phyloP scores from a whole-genome alignment of 2,797 vertebrate species.

The Antennarius maculatus region DNA sequence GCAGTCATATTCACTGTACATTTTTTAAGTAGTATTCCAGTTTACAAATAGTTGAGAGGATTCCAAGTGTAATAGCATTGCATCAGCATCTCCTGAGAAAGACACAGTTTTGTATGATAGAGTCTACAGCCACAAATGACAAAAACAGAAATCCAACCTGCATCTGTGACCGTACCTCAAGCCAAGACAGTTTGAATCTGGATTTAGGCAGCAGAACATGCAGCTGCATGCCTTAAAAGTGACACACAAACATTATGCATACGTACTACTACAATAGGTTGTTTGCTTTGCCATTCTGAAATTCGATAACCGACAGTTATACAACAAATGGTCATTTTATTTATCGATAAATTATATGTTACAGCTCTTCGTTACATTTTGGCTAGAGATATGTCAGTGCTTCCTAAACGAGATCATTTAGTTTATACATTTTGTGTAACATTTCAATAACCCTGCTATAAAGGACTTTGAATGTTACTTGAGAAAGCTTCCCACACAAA shows the following conservation, averaged over 20 bases:
- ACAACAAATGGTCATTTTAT: too few species aligned
- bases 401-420: too few species aligned
- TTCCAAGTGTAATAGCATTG: conserved; percentile 33
- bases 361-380: too few species aligned
- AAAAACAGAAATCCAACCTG: conserved; percentile 33
- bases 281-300: too few species aligned
- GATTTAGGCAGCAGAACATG: not conserved
- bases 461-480: too few species aligned
- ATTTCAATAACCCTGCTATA: too few species aligned
- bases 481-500: not conserved
- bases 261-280: too few species aligned
- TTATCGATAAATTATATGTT: too few species aligned
- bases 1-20: conserved; percentile 1
- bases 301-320: too few species aligned
- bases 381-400: too few species aligned
- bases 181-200: not conserved
- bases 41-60: conserved; percentile 38
- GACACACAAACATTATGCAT: too few species aligned
- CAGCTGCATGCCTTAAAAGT: not conserved
- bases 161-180: not conserved
- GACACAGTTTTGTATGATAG: conserved; percentile 35
- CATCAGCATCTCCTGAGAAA: conserved; percentile 43
- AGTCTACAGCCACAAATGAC: conserved; percentile 43
- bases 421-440: too few species aligned
- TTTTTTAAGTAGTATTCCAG: conserved; percentile 38